Conservation (phyloP, 2,797 vertebrate species). For the Mormyrus hasselquistii region DNA sequence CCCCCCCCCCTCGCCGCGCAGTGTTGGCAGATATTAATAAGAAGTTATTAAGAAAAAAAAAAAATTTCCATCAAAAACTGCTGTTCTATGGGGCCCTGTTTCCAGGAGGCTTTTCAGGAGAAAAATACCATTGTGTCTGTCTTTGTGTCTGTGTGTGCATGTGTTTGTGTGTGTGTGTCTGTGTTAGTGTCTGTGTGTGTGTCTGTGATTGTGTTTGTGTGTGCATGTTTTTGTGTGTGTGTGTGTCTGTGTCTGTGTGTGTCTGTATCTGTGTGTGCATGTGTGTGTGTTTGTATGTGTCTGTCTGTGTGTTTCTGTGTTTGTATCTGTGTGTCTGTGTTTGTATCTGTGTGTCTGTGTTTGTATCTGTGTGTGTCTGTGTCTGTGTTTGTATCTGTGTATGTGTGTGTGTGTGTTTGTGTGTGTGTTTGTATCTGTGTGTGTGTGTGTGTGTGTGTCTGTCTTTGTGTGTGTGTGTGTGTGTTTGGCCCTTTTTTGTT, state of each 20-base stretch:
- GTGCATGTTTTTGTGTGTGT: neutral
- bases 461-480: neutral
- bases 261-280: neutral
- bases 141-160: neutral
- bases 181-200: neutral
- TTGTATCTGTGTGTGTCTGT: neutral
- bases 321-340: neutral
- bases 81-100: neutral
- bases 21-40: slow-evolving; percentile 2
- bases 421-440: neutral
- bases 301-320: neutral
- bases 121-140: too few species aligned
- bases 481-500: neutral
- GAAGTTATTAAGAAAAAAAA: neutral
- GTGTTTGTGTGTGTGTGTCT: neutral
- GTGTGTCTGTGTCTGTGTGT: neutral
- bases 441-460: neutral
- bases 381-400: neutral
- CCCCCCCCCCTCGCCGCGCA: neutral
- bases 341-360: neutral
- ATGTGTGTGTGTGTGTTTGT: neutral
- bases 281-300: neutral
- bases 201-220: neutral
- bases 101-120: neutral
- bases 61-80: neutral